Evolutionary conservation across 2,888 invertebrate species (phyloP).

Genomic region (Ditylenchus weischeri): DNA sequence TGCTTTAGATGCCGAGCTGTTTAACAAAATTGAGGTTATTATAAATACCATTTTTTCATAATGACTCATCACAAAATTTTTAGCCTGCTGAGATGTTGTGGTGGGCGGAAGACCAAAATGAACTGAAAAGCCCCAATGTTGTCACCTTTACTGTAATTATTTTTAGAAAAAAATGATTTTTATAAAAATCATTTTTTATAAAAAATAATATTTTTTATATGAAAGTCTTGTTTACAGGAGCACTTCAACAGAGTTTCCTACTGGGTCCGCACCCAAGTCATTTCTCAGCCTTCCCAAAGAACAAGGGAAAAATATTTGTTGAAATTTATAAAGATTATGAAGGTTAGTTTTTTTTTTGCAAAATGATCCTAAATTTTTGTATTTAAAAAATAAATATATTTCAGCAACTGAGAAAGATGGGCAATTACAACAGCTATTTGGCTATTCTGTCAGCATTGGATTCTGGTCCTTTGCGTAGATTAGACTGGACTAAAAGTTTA

Average conservation of each 20-base stretch:
- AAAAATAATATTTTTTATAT: no score
- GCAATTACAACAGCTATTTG: conserved; percentile 96
- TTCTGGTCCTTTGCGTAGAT: conserved; percentile 79
- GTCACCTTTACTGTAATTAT: conserved; percentile 75
- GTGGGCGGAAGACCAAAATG: conserved; percentile 95
- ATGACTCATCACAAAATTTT: conserved; percentile 18
- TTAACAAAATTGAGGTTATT: conserved; percentile 81
- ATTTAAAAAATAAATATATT: conserved; percentile 19
- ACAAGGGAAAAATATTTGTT: conserved; percentile 81
- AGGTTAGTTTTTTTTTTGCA: conserved; percentile 61
- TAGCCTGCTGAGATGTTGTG: conserved; percentile 87
- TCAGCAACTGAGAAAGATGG: conserved; percentile 83
- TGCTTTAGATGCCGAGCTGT: conserved; percentile 85
- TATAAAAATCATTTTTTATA: no score
- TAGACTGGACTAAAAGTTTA: conserved; percentile 69
- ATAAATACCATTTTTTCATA: neutral
- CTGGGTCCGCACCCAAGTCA: conserved; percentile 82
- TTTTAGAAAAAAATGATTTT: no score
- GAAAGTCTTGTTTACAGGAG: conserved; percentile 62
- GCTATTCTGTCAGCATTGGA: conserved; percentile 92
- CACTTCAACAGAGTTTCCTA: conserved; percentile 81
- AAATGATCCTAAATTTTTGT: neutral
- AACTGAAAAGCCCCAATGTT: conserved; percentile 91
- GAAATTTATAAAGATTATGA: conserved; percentile 91
- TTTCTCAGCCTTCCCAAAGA: conserved; percentile 85